Evolutionary conservation across 2,113 vertebrate species (phyloP).

Genomic region (Isurus oxyrinchus): DNA sequence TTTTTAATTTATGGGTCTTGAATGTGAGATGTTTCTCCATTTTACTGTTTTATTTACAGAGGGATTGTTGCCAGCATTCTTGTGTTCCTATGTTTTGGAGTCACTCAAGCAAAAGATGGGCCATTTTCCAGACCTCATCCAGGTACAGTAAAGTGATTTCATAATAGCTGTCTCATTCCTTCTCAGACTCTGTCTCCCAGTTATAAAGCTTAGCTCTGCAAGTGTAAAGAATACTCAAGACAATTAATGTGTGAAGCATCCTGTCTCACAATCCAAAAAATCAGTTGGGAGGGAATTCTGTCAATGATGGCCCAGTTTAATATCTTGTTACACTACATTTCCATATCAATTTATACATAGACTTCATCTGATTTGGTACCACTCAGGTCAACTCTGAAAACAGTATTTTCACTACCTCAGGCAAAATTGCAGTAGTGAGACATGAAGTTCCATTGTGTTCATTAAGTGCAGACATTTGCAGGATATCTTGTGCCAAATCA

Average conservation of each 20-base stretch:
- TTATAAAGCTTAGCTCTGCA: background rate
- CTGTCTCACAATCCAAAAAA: background rate
- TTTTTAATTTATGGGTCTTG: background rate
- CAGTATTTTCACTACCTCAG: background rate
- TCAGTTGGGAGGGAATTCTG: background rate
- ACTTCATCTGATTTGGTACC: background rate
- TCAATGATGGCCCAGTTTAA: background rate
- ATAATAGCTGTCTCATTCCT: background rate
- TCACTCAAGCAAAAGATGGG: constrained; percentile 97
- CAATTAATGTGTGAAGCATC: background rate
- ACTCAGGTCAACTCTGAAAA: too few species aligned
- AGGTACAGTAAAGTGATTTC: constrained; percentile 60
- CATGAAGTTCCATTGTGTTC: background rate
- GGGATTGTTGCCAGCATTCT: constrained; percentile 95
- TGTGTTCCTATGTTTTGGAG: constrained; percentile 96
- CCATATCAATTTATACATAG: background rate
- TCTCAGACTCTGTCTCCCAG: background rate
- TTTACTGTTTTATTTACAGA: constrained; percentile 58
- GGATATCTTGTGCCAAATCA: background rate
- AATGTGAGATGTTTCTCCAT: constrained; percentile 5
- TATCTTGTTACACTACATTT: background rate
- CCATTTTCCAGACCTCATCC: constrained; percentile 95
- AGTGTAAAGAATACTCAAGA: background rate
- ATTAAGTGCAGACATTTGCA: background rate
- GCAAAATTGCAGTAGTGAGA: background rate